A percentile compares a stretch with the other conserved stretches of the same genome.
These are phyloP conservation scores for Drosophila demipolita DNA, from an alignment of 2,888 invertebrate genomes.

Conservation along the genomic window DNA sequence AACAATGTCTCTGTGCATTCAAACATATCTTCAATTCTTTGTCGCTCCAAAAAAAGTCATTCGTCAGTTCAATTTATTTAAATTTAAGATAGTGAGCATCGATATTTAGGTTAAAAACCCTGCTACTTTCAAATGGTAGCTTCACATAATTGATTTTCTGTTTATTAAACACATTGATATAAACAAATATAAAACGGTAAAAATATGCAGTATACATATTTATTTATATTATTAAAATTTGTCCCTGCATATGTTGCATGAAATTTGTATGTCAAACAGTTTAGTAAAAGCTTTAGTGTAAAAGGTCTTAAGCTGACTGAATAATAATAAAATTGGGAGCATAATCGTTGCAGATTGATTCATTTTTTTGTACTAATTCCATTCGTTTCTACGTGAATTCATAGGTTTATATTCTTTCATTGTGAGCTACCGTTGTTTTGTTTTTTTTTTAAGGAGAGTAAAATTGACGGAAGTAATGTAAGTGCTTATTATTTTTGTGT, in stretches of 20 bases:
- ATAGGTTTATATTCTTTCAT: slow-evolving; percentile 58
- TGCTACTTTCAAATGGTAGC: too few species aligned
- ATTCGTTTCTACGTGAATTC: slow-evolving; percentile 50
- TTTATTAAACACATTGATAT: not conserved
- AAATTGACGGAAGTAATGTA: slow-evolving; percentile 73
- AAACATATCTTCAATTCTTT: not conserved
- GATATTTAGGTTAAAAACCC: too few species aligned
- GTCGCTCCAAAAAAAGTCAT: not conserved
- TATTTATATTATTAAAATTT: not conserved
- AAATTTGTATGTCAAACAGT: slow-evolving; percentile 1
- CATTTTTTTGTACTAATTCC: slow-evolving; percentile 52
- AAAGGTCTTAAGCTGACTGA: not conserved
- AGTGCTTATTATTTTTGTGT: slow-evolving; percentile 38
- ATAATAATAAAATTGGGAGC: slow-evolving; percentile 8
- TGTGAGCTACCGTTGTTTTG: slow-evolving; percentile 71
- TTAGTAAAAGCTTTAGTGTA: slow-evolving; percentile 12
- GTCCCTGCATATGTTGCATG: not conserved
- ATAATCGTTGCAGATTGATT: slow-evolving; percentile 21
- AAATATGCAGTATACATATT: not conserved
- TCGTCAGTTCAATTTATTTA: not conserved
- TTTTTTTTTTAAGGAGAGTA: slow-evolving; percentile 65
- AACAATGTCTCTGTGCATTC: not conserved
- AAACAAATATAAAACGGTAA: not conserved
- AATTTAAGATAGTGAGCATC: not conserved
- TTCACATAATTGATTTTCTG: too few species aligned